A percentile compares a stretch with the other conserved stretches of the same genome.
Conservation (phyloP, 2,888 invertebrate species). For the Drosophila stalkeri region DNA sequence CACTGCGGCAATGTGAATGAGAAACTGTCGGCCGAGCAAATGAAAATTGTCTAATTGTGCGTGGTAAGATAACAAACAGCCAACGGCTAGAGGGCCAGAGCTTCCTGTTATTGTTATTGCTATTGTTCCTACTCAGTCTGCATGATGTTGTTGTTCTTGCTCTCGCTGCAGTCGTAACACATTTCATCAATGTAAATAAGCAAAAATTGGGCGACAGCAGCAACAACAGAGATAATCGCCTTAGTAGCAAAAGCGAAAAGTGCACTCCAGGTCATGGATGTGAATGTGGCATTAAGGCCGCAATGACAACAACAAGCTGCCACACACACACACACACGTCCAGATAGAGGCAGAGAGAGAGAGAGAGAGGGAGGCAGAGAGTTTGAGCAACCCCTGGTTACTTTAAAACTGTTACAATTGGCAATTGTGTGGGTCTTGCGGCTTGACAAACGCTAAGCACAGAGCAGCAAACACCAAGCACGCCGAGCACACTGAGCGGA, state of each 20-base stretch:
- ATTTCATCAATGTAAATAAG: conserved; percentile 78
- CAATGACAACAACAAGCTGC: conserved; percentile 77
- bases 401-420: conserved; percentile 78
- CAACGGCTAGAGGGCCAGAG: conserved; percentile 54
- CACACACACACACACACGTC: conserved; percentile 31
- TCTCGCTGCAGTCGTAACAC: conserved; percentile 53
- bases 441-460: conserved; percentile 62
- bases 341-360: neutral
- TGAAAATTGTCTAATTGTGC: conserved; percentile 80
- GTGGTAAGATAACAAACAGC: conserved; percentile 78
- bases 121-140: conserved; percentile 24
- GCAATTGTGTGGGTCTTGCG: conserved; percentile 79
- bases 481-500: conserved; percentile 40
- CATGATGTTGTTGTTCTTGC: conserved; percentile 30
- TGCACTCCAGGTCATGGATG: conserved; percentile 69
- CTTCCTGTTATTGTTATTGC: conserved; percentile 74
- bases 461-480: conserved; percentile 5
- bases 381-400: conserved; percentile 41
- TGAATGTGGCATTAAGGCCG: conserved; percentile 61
- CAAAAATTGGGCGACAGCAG: conserved; percentile 62
- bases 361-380: neutral
- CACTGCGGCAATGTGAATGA: conserved; percentile 40
- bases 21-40: conserved; percentile 52
- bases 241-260: conserved; percentile 67
- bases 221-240: conserved; percentile 74